Conservation (phyloP, 2,113 vertebrate species). For the Ellobius talpinus region DNA sequence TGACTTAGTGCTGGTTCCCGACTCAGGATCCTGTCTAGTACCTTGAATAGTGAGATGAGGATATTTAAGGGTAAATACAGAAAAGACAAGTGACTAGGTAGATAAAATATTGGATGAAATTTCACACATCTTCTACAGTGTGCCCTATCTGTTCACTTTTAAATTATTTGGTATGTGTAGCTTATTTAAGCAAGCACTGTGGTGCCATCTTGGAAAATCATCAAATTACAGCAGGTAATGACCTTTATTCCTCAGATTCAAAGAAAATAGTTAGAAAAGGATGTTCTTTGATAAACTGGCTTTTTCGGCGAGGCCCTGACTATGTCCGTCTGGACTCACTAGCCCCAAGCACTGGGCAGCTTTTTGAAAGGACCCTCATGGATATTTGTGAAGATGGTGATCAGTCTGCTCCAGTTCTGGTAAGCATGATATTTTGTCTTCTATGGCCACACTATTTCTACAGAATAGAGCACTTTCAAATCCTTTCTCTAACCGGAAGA, state of each 20-base stretch:
- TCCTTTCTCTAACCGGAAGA: neutral
- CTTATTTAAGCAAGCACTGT: neutral
- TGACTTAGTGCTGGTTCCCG: neutral
- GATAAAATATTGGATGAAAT: neutral
- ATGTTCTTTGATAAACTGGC: neutral
- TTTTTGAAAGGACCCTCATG: neutral
- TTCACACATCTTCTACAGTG: neutral
- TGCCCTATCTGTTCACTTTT: neutral
- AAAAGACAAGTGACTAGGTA: neutral
- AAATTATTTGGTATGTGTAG: neutral
- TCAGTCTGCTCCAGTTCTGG: neutral
- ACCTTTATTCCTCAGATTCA: neutral
- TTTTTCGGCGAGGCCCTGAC: neutral
- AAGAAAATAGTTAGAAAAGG: neutral
- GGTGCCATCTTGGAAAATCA: neutral
- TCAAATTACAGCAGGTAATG: neutral
- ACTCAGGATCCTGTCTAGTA: neutral
- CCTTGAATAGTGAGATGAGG: neutral
- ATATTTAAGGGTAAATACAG: neutral
- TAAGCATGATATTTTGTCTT: neutral
- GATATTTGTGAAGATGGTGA: neutral
- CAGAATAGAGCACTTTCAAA: neutral
- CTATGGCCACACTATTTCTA: too few species aligned
- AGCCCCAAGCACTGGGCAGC: neutral
- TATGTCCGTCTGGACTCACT: too few species aligned